phyloP scores from a whole-genome alignment of 1,140 invertebrate species.

The Hylaeus anthracinus region DNA sequence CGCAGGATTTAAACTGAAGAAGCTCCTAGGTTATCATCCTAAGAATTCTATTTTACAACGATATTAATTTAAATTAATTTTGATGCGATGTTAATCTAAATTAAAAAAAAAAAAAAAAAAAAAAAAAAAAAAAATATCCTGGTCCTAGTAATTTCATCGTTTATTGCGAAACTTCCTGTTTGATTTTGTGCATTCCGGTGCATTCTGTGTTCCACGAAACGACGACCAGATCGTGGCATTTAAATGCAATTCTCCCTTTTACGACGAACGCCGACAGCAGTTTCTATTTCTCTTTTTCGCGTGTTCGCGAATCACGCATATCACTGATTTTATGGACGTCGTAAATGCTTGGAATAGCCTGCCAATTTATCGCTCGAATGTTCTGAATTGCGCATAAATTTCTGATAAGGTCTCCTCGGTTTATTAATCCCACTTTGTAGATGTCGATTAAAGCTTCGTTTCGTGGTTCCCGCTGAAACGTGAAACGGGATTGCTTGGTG shows the following conservation, averaged over 20 bases:
- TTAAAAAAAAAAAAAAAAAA: neutral
- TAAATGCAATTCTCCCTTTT: neutral
- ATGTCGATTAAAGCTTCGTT: neutral
- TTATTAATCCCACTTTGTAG: neutral
- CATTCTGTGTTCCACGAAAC: neutral
- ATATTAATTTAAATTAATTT: no score
- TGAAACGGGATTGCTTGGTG: neutral
- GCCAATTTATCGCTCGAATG: conserved; percentile 19
- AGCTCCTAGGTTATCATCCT: no score
- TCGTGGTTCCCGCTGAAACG: no score
- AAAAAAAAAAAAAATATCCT: neutral
- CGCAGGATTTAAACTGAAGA: no score
- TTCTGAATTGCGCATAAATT: conserved; percentile 3
- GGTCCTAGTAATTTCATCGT: conserved; percentile 17
- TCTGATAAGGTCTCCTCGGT: neutral
- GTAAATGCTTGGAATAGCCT: conserved; percentile 11
- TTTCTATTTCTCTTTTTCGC: conserved; percentile 9
- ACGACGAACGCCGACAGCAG: neutral
- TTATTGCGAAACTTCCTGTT: conserved; percentile 40
- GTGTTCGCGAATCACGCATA: neutral
- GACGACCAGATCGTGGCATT: neutral
- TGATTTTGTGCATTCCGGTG: conserved; percentile 12
- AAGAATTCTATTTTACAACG: no score
- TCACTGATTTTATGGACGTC: neutral
- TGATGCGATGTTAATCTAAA: no score